Evolutionary conservation across 2,113 vertebrate genomes (phyloP).

Genomic region (Microcebus tavaratra): DNA sequence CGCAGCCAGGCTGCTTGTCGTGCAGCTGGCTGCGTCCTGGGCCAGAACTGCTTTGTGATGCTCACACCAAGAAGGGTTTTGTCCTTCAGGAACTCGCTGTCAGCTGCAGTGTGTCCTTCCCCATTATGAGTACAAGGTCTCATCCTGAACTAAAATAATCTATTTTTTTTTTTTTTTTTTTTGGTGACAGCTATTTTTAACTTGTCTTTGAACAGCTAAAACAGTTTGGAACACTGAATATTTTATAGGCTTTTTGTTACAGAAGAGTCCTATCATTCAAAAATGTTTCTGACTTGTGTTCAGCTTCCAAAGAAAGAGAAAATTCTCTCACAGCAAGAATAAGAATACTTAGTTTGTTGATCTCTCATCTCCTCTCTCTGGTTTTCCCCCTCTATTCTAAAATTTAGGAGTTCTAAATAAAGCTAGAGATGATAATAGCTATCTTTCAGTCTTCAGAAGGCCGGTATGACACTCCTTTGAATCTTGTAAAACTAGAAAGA

Average conservation of each 20-base stretch:
- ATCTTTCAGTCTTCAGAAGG: background rate
- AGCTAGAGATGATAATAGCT: background rate
- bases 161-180: background rate
- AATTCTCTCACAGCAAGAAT: background rate
- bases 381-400: background rate
- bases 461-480: background rate
- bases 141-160: constrained; percentile 49
- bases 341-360: background rate
- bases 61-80: background rate
- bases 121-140: constrained; percentile 28
- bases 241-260: background rate
- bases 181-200: constrained; percentile 63
- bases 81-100: constrained; percentile 31
- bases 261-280: background rate
- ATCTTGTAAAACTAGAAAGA: background rate
- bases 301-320: background rate
- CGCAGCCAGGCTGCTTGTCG: background rate
- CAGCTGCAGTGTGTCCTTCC: background rate
- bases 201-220: constrained; percentile 56
- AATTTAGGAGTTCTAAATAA: background rate
- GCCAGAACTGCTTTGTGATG: background rate
- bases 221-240: background rate
- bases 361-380: background rate
- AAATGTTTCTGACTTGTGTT: background rate
- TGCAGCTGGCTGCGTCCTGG: background rate